Evolutionary conservation across 35 echinoderm and acorn worm genomes (phyloP), one percentile per base, ranked within the genome.

Genomic region (Ophiothrix spiculata): DNA sequence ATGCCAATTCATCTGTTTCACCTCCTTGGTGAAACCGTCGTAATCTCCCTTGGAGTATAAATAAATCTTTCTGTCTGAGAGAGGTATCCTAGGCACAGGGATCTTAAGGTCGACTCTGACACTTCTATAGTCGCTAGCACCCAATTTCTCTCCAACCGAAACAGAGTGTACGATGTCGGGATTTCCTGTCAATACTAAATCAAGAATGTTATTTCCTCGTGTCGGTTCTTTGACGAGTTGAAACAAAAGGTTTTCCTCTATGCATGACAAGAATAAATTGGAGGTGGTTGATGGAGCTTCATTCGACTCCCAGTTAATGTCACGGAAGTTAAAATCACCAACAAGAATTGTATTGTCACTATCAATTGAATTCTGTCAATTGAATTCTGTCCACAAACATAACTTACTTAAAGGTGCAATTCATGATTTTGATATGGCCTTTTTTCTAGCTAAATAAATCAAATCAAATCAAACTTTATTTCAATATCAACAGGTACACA

Each of bases 321-420:
- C 86, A 39, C 78, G 32, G 37, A 88, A 88, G 54, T 88, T 81
- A 37, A 88, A 88, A 73, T 88, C 86, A 37, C 86, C 86, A 87
- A 87, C 37, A 32, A 87, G 32, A 23, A 87, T 78, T 4, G 36
- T 40, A 79, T 87, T 87, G n/a, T 78, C 85, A 34, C 56, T 85
- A 76, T 86, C 39, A 40, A 87, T 77, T 0, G 35, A n/a, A n/a
- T n/a, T n/a, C n/a, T n/a, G n/a, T n/a, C n/a, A n/a, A n/a, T n/a
- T n/a, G n/a, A n/a, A n/a, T n/a, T n/a, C n/a, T n/a, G n/a, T n/a
- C n/a, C n/a, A n/a, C n/a, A n/a, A n/a, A n/a, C n/a, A n/a, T n/a
- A n/a, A n/a, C n/a, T n/a, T n/a, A n/a, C n/a, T n/a, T n/a, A n/a
- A n/a, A n/a, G n/a, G n/a, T n/a, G n/a, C n/a, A n/a, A n/a, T n/a